phyloP scores from a whole-genome alignment of 2,797 vertebrate genomes.

The Dermochelys coriacea region DNA sequence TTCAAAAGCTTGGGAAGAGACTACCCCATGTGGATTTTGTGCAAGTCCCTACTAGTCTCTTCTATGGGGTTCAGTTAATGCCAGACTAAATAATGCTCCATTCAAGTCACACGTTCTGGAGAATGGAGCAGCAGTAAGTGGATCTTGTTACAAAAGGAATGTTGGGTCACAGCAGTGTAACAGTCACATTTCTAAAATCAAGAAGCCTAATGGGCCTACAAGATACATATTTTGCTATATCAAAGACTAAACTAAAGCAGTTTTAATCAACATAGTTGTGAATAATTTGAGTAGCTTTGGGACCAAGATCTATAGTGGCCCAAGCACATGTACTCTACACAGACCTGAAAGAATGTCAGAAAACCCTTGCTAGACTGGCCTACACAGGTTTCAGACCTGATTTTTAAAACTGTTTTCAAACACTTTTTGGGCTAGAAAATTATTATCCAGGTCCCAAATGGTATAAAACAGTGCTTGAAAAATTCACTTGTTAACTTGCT shows the following conservation, averaged over 20 bases:
- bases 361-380: not conserved
- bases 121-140: not conserved
- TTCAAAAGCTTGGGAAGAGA: not conserved
- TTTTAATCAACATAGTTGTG: not conserved
- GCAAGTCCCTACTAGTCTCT: not conserved
- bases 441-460: not conserved
- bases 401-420: not conserved
- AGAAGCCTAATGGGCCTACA: not conserved
- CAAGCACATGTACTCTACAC: not conserved
- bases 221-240: not conserved
- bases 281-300: not conserved
- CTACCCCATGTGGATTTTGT: fast-evolving
- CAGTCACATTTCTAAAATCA: fast-evolving
- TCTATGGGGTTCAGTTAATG: not conserved
- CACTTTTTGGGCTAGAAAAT: not conserved
- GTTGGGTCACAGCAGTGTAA: not conserved
- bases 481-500: not conserved
- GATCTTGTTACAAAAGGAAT: not conserved
- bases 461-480: not conserved
- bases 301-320: not conserved
- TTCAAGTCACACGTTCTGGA: not conserved
- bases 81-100: not conserved
- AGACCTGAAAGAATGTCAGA: not conserved
- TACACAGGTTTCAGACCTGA: too few species aligned
- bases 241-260: not conserved